These are phyloP conservation scores for Gymnoscopelus braueri DNA, from an alignment of 2,797 vertebrate species.

Conservation along the genomic window DNA sequence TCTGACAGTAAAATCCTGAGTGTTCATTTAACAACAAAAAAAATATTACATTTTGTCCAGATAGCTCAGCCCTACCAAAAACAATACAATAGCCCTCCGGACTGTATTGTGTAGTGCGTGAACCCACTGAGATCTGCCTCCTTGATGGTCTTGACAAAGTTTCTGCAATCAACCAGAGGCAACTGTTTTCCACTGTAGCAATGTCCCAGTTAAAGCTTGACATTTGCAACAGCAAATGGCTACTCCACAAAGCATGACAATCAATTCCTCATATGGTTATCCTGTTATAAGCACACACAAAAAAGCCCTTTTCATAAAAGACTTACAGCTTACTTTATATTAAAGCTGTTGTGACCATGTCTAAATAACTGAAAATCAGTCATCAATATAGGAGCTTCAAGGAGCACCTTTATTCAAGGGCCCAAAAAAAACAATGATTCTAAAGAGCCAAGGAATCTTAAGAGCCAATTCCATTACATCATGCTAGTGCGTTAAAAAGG, in stretches of 20 bases:
- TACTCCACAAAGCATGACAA: slow-evolving; percentile 10
- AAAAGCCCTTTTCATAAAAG: slow-evolving; percentile 35
- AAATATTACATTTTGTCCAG: background rate
- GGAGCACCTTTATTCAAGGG: slow-evolving; percentile 42
- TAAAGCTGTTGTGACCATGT: slow-evolving; percentile 5
- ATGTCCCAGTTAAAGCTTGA: slow-evolving; percentile 1
- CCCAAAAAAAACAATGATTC: slow-evolving; percentile 48
- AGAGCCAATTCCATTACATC: slow-evolving; percentile 73
- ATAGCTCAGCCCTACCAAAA: background rate
- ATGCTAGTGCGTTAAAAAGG: slow-evolving; percentile 59
- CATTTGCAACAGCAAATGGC: slow-evolving; percentile 23
- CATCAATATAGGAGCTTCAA: slow-evolving; percentile 29
- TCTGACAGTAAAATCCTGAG: too few species aligned
- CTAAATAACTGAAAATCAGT: slow-evolving; percentile 21
- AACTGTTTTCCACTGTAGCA: background rate
- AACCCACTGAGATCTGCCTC: slow-evolving; percentile 14
- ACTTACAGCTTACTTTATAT: slow-evolving; percentile 10
- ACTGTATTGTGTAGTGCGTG: too few species aligned
- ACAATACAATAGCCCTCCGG: background rate
- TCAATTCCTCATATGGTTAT: slow-evolving; percentile 4
- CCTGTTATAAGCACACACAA: slow-evolving; percentile 20
- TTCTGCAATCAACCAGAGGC: background rate
- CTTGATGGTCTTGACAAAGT: too few species aligned
- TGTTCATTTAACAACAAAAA: background rate
- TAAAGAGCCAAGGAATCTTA: slow-evolving; percentile 27